These are phyloP conservation scores for Hemibagrus guttatus DNA, from an alignment of 2,797 vertebrate species.

Conservation along the genomic window DNA sequence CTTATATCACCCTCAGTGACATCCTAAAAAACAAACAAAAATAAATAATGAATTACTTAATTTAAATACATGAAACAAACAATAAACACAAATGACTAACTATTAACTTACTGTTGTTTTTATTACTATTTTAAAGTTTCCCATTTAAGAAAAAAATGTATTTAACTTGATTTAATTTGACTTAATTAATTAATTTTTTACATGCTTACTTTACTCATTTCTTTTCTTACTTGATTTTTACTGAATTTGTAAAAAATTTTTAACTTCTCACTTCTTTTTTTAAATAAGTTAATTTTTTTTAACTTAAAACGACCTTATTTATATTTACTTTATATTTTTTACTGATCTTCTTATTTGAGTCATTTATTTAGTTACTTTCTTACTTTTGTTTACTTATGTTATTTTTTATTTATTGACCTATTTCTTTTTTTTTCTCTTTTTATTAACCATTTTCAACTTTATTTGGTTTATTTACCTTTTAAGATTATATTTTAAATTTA, in stretches of 20 bases:
- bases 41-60: not conserved
- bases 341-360: not conserved
- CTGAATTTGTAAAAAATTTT: no score
- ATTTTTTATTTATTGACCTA: no score
- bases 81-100: no score
- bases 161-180: no score
- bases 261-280: not conserved
- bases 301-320: no score
- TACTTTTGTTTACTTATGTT: no score
- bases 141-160: no score
- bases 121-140: not conserved
- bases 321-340: not conserved
- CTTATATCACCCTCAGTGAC: conserved; percentile 80
- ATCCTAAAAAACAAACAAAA: conserved; percentile 69
- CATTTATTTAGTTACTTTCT: not conserved
- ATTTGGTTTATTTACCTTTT: not conserved
- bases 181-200: not conserved
- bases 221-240: not conserved
- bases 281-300: no score
- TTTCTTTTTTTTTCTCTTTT: no score
- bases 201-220: not conserved
- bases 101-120: not conserved
- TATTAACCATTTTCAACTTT: no score
- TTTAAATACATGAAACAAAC: not conserved
- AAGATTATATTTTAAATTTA: not conserved